These are phyloP conservation scores for Capitella teleta DNA, from an alignment of 1,140 invertebrate genomes.

Conservation along the genomic window DNA sequence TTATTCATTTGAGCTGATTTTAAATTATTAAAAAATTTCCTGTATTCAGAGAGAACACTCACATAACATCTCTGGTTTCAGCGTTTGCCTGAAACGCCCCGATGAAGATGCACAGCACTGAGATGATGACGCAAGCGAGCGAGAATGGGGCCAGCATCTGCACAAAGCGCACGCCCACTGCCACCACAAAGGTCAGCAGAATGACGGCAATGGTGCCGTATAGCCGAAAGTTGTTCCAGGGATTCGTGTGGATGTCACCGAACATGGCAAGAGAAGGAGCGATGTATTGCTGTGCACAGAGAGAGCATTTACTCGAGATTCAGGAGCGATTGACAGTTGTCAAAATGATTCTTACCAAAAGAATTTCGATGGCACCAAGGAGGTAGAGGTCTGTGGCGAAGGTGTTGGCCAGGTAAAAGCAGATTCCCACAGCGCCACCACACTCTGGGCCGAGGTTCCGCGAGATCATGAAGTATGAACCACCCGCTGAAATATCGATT, in stretches of 20 bases:
- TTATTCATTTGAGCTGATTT: too few relatives aligned
- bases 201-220: constrained; percentile 84
- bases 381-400: constrained; percentile 97
- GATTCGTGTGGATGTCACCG: constrained; percentile 56
- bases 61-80: constrained; percentile 9
- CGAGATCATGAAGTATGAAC: constrained; percentile 99
- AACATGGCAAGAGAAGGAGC: constrained; percentile 85
- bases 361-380: constrained; percentile 88
- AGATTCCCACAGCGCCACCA: constrained; percentile 92
- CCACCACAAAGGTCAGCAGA: constrained; percentile 90
- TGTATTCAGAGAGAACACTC: background rate
- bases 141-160: constrained; percentile 97
- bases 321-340: background rate
- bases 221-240: constrained; percentile 84
- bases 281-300: constrained; percentile 77
- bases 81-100: constrained; percentile 84
- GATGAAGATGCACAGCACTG: constrained; percentile 88
- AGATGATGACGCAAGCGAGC: constrained; percentile 87
- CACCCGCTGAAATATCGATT: constrained; percentile 64
- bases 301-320: background rate
- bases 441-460: constrained; percentile 94
- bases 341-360: constrained; percentile 55
- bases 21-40: background rate
- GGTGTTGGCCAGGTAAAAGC: constrained; percentile 97
- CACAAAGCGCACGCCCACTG: constrained; percentile 93